These are phyloP conservation scores for Phrynocephalus versicolor DNA, from an alignment of 2,113 vertebrate genomes.

Conservation along the genomic window DNA sequence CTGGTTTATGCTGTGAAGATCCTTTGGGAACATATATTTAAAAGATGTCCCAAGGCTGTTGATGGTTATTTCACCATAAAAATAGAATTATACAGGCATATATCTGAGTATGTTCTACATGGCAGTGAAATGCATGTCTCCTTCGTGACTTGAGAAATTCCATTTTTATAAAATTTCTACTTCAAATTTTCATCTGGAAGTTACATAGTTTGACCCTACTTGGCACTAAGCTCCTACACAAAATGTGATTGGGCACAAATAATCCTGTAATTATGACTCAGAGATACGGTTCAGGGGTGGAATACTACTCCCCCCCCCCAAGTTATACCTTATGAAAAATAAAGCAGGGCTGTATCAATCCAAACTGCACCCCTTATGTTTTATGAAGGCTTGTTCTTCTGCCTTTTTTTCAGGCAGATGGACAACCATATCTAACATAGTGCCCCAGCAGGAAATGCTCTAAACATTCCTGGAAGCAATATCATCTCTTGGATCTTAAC, in stretches of 20 bases:
- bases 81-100: neutral
- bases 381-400: slow-evolving; percentile 61
- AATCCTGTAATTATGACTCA: neutral
- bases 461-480: slow-evolving; percentile 66
- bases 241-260: neutral
- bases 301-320: slow-evolving; percentile 34
- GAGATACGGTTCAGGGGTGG: neutral
- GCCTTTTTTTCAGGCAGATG: slow-evolving; percentile 65
- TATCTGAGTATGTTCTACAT: neutral
- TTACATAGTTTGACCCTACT: neutral
- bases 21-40: neutral
- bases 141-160: neutral
- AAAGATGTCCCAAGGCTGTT: too few relatives aligned
- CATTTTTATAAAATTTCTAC: neutral
- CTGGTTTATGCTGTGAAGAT: neutral
- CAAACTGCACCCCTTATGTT: slow-evolving; percentile 34
- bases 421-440: slow-evolving; percentile 61
- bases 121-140: neutral
- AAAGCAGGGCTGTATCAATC: slow-evolving; percentile 23
- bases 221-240: neutral
- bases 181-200: neutral
- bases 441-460: slow-evolving; percentile 65
- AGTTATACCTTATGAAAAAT: slow-evolving; percentile 44
- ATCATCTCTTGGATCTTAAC: slow-evolving; percentile 58
- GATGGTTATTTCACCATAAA: neutral